Conservation (phyloP, 2,888 invertebrate genomes). For the Lasioglossum lativentre region DNA sequence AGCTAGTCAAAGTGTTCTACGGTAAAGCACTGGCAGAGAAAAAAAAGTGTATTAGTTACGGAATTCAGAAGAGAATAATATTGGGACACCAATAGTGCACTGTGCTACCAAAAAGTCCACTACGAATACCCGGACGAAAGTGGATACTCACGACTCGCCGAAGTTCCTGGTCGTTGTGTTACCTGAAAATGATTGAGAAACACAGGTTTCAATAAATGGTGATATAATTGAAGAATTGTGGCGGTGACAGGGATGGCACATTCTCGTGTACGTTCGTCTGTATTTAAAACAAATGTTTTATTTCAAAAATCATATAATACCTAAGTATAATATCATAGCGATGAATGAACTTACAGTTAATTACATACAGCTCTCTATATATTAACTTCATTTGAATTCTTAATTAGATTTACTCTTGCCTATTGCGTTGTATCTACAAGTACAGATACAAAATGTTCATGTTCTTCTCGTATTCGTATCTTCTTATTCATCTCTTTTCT, state of each 20-base stretch:
- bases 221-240: not conserved
- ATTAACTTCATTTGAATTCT: constrained; percentile 83
- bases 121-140: constrained; percentile 13
- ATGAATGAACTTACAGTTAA: constrained; percentile 83
- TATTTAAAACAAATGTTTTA: constrained; percentile 84
- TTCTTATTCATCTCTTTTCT: constrained; percentile 24
- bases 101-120: constrained; percentile 30
- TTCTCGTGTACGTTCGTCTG: constrained; percentile 57
- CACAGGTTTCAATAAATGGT: not conserved
- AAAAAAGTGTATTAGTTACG: constrained; percentile 60
- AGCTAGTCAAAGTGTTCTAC: constrained; percentile 22
- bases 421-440: constrained; percentile 82
- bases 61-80: constrained; percentile 42
- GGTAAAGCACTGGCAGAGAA: constrained; percentile 29
- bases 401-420: constrained; percentile 79
- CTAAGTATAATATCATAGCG: constrained; percentile 83
- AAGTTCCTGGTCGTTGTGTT: constrained; percentile 78
- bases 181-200: constrained; percentile 76
- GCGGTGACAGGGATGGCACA: constrained; percentile 33
- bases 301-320: constrained; percentile 83
- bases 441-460: constrained; percentile 82
- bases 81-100: constrained; percentile 48
- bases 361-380: constrained; percentile 84
- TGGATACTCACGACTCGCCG: constrained; percentile 83
- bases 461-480: constrained; percentile 46